Conservation (phyloP, 2,888 invertebrate genomes). For the Stenotaenia linearis region DNA sequence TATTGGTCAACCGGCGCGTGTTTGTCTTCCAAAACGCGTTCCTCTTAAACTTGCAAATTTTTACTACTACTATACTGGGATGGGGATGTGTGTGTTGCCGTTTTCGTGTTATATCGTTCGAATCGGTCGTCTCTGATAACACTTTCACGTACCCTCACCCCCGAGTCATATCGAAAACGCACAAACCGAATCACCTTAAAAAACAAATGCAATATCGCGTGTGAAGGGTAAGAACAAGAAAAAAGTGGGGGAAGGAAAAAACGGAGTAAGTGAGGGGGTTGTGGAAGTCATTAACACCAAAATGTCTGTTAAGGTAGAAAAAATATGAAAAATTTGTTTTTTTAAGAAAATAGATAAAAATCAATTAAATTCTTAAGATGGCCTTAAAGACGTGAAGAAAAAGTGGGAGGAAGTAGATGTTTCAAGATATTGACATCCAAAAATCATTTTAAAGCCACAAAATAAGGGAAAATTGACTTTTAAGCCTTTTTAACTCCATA, state of each 20-base stretch:
- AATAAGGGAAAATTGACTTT: background rate
- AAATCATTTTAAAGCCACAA: background rate
- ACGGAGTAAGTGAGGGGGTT: no score
- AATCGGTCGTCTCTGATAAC: slow-evolving; percentile 5
- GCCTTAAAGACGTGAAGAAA: no score
- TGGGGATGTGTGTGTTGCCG: background rate
- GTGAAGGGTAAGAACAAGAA: background rate
- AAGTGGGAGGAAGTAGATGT: no score
- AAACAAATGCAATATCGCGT: background rate
- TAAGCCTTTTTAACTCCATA: background rate
- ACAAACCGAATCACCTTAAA: slow-evolving; percentile 1
- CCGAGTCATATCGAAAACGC: background rate
- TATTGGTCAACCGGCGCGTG: background rate
- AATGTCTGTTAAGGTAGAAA: background rate
- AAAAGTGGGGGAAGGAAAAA: background rate
- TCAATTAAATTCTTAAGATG: no score
- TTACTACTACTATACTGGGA: background rate
- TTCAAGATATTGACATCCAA: no score
- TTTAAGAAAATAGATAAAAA: no score
- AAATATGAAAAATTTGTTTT: background rate
- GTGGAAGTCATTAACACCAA: background rate
- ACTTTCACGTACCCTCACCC: background rate
- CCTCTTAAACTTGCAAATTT: slow-evolving; percentile 4
- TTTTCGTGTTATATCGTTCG: background rate
- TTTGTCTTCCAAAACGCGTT: slow-evolving; percentile 1